phyloP scores from a whole-genome alignment of 2,888 invertebrate species.

The Eumerus sabulonum region DNA sequence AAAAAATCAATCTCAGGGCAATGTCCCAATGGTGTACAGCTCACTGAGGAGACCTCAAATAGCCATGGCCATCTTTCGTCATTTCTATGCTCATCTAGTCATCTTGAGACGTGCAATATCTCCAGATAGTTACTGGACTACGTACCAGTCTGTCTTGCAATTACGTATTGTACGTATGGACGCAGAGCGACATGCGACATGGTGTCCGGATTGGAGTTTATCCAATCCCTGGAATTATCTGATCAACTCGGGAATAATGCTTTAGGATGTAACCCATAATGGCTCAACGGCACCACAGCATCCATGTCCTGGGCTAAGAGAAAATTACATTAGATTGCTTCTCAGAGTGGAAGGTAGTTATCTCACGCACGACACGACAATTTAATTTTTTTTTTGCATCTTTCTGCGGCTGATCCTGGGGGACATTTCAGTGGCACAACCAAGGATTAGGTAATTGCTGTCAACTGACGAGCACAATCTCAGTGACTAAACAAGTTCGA shows the following conservation, averaged over 20 bases:
- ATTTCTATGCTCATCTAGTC: neutral
- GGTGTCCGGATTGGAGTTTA: slow-evolving; percentile 44
- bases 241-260: slow-evolving; percentile 56
- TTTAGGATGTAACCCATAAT: slow-evolving; percentile 59
- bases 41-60: slow-evolving; percentile 59
- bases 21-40: slow-evolving; percentile 55
- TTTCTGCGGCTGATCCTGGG: slow-evolving; percentile 28
- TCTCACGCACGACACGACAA: slow-evolving; percentile 57
- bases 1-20: slow-evolving; percentile 65
- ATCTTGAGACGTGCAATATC: slow-evolving; percentile 41
- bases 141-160: slow-evolving; percentile 35
- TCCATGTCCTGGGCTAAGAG: slow-evolving; percentile 1
- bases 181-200: slow-evolving; percentile 63
- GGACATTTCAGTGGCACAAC: slow-evolving; percentile 41
- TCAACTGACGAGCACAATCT: slow-evolving; percentile 22
- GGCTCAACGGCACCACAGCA: slow-evolving; percentile 57
- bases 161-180: slow-evolving; percentile 48
- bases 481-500: too few relatives aligned
- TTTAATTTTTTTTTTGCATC: too few relatives aligned
- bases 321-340: slow-evolving; percentile 57
- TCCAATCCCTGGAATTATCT: slow-evolving; percentile 63
- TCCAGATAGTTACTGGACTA: slow-evolving; percentile 43
- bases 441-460: slow-evolving; percentile 48
- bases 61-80: slow-evolving; percentile 35
- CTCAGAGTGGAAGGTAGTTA: slow-evolving; percentile 34